These are phyloP conservation scores for Thunnus maccoyii DNA, from an alignment of 2,113 vertebrate genomes.

Conservation along the genomic window DNA sequence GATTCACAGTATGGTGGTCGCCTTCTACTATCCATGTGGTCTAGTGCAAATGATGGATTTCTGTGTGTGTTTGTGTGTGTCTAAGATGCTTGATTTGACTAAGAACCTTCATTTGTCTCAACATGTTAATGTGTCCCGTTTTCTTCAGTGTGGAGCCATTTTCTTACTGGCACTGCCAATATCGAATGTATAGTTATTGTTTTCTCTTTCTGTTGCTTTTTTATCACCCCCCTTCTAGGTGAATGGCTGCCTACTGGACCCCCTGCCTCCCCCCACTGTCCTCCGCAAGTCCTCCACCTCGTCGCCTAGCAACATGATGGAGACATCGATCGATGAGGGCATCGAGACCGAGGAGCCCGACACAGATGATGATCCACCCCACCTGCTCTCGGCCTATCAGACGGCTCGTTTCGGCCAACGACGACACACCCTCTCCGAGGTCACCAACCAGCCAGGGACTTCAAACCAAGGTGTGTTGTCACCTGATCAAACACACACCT, in stretches of 20 bases:
- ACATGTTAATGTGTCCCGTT: neutral
- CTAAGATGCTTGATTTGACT: neutral
- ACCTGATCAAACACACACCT: neutral
- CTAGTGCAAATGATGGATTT: constrained; percentile 7
- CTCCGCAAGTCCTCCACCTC: constrained; percentile 94
- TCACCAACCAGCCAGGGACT: constrained; percentile 90
- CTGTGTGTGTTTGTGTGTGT: neutral
- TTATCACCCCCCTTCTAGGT: constrained; percentile 81
- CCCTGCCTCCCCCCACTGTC: constrained; percentile 87
- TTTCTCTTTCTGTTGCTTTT: neutral
- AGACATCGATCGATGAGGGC: constrained; percentile 97
- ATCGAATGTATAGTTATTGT: constrained; percentile 6
- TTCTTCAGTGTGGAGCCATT: neutral
- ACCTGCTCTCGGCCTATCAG: constrained; percentile 90
- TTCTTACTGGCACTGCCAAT: neutral
- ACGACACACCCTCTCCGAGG: constrained; percentile 96
- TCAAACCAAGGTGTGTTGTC: constrained; percentile 85
- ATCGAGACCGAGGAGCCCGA: constrained; percentile 93
- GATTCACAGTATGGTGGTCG: constrained; percentile 1
- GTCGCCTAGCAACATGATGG: constrained; percentile 96
- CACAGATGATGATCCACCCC: constrained; percentile 90
- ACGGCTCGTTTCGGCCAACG: constrained; percentile 91
- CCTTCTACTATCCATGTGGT: neutral
- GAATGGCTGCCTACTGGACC: constrained; percentile 95
- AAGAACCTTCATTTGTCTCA: neutral